Conservation (phyloP, 2,113 vertebrate genomes). For the Nymphicus hollandicus region DNA sequence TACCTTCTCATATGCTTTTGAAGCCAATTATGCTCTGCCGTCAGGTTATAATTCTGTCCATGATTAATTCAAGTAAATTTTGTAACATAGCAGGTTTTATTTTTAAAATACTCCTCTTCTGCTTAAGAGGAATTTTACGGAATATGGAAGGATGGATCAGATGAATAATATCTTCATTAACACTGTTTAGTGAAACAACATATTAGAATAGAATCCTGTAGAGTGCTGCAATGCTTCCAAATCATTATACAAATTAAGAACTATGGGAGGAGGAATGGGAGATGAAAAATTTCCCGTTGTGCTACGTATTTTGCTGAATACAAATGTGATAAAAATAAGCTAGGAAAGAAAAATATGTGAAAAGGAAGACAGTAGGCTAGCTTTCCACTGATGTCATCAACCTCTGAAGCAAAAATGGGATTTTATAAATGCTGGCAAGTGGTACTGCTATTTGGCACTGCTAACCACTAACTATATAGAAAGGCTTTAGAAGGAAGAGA, state of each 20-base stretch:
- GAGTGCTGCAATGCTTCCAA: background rate
- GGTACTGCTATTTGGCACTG: background rate
- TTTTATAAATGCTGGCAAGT: background rate
- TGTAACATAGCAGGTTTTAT: background rate
- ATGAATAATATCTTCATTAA: background rate
- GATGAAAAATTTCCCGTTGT: background rate
- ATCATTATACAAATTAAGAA: background rate
- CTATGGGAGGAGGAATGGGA: background rate
- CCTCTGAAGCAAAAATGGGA: background rate
- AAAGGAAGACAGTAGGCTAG: background rate
- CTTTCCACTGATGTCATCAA: background rate
- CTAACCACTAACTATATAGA: background rate
- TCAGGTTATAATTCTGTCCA: background rate
- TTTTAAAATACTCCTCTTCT: conserved; percentile 16
- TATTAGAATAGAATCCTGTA: background rate
- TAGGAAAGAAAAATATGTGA: background rate
- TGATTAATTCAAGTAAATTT: conserved; percentile 24
- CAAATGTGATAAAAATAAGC: background rate
- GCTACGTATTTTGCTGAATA: background rate
- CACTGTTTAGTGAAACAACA: background rate
- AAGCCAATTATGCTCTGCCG: background rate
- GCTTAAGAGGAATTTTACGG: background rate
- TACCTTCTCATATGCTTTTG: background rate
- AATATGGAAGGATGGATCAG: background rate
- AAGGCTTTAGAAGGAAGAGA: background rate